phyloP scores from a whole-genome alignment of 2,797 vertebrate genomes.

The Pitangus sulphuratus region DNA sequence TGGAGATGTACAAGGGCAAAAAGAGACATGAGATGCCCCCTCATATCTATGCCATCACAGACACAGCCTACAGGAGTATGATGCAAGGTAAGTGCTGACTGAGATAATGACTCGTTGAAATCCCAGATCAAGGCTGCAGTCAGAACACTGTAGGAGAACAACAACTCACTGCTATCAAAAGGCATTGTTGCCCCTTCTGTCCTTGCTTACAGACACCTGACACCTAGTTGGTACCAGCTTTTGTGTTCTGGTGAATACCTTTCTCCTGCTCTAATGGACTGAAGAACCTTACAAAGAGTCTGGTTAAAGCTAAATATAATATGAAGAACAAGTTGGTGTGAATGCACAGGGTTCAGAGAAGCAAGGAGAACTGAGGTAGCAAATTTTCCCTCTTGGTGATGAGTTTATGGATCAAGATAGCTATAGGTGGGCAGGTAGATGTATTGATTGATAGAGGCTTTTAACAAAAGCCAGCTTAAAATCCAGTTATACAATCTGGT shows the following conservation, averaged over 20 bases:
- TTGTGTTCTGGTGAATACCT: neutral
- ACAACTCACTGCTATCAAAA: neutral
- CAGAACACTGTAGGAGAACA: neutral
- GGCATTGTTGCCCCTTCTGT: neutral
- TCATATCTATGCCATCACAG: constrained; percentile 98
- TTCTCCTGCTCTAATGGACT: neutral
- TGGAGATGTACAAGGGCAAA: constrained; percentile 99
- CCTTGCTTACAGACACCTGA: neutral
- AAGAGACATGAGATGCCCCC: constrained; percentile 98
- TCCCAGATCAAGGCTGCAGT: neutral
- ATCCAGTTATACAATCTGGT: neutral
- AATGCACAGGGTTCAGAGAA: neutral
- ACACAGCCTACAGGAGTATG: constrained; percentile 98
- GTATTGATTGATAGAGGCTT: neutral
- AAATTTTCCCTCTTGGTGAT: neutral
- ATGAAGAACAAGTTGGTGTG: neutral
- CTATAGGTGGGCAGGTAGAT: neutral
- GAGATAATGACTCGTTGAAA: constrained; percentile 21
- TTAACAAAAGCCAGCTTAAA: neutral
- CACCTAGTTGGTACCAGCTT: neutral
- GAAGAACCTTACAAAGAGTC: neutral
- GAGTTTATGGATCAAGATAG: neutral
- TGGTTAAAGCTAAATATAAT: neutral
- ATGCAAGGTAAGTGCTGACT: constrained; percentile 90
- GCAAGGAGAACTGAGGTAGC: neutral